Percentiles rank a stretch among this genome's conserved stretches.
Evolutionary conservation across 2,797 vertebrate genomes (phyloP).

Genomic region (Tokudaia tokunoshimensis): DNA sequence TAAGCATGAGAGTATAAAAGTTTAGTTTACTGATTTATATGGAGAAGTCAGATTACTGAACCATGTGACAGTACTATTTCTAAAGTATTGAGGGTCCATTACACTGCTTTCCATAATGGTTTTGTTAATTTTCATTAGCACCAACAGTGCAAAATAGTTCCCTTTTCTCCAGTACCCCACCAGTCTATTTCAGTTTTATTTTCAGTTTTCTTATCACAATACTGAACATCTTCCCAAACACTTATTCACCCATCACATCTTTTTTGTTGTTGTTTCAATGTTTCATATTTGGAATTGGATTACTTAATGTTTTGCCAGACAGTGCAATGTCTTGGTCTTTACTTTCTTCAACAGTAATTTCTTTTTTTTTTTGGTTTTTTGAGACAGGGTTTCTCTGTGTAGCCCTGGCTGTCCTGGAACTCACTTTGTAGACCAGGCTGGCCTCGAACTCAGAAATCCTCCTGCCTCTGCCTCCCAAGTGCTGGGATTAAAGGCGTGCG

Average conservation of each 20-base stretch:
- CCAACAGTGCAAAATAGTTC: neutral
- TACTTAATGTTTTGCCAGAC: neutral
- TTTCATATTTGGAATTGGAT: slow-evolving; percentile 12
- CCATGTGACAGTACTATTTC: neutral
- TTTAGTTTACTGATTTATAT: neutral
- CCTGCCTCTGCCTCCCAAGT: too few relatives aligned
- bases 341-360: slow-evolving; percentile 50
- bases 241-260: neutral
- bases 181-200: slow-evolving; percentile 41
- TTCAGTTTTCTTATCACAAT: neutral
- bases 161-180: neutral
- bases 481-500: too few relatives aligned
- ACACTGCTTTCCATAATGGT: neutral
- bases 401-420: too few relatives aligned
- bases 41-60: neutral
- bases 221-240: slow-evolving; percentile 14
- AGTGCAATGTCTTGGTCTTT: neutral
- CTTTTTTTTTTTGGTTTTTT: too few relatives aligned
- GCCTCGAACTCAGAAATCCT: too few relatives aligned
- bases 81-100: neutral
- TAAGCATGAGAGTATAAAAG: neutral
- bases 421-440: too few relatives aligned
- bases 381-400: too few relatives aligned
- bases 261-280: neutral
- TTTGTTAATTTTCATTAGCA: neutral